Base-by-base conservation (phyloP, 2,888 invertebrate species). In the Drosophila austrosaltans region DNA sequence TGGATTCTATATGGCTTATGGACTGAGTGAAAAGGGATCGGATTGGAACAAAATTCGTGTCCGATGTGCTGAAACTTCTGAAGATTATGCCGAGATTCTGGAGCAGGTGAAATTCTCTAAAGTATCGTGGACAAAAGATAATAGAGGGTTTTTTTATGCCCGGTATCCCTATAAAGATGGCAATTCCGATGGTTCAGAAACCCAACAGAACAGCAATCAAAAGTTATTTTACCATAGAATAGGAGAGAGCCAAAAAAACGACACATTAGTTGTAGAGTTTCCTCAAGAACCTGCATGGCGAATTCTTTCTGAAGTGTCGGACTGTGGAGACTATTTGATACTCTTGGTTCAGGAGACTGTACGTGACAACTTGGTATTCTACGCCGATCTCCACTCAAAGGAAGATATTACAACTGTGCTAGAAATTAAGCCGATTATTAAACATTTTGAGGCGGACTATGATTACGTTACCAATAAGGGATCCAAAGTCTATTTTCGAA, bases 41-140 rank as follows among this genome's bases (percentile, higher is more conserved):
- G 99, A 99, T 92, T 99, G 99, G 99, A 95, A 96, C 78, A 97
- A 96, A 60, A 97, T 99, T 86, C 96, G 96, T 88, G 95, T 97
- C 81, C 95, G 95, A 79, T 94, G 95, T 93, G 95, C 96, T 0
- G 94, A 91, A 53, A 91, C 93, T 93, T 96, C 96, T 66, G 94
- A 97, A 90, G 97, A 98, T 89, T 96, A 97, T 80, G 95, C 96
- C 5, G 99, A 99, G 92, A 94, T 95, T 10, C 93, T 99, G 77
- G 95, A 96, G 87, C 97, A 97, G 91, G 97, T 98, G 0, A 99
- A 99, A 92, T 99, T 97, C 92, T 96, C 98, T 1, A 94, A 95
- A 10, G 94, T 99, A 93, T 94, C 97, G 0, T 99, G 99, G 99
- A 97, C 97, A 25, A 97, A 97, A 90, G 98, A 99, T 92, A 96